Evolutionary conservation across 2,113 vertebrate genomes (phyloP), one percentile per base, ranked within the genome.

Genomic region (Cottus gobio): DNA sequence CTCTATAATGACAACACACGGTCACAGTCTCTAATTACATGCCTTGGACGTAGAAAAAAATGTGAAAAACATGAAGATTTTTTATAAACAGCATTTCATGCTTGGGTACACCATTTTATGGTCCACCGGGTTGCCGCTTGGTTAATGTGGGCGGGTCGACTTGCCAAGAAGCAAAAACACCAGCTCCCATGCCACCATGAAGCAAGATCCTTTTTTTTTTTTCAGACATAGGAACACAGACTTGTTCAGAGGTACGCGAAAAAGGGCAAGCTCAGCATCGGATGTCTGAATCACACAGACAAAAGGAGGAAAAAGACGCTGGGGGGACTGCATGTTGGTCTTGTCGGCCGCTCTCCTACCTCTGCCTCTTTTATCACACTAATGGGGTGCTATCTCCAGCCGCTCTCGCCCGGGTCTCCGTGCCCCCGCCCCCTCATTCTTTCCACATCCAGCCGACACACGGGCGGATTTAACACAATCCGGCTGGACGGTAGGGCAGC

Each of bases 401-500:
- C 67, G 77, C 88, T 87, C 94, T 91, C 90, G n/a, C 67, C 85
- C 31, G 37, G 77, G 78, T 86, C 89, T 85, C 88, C 46, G 3
- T 83, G 48, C 58, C 83, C 74, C 64, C 10, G 20, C 77, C 64
- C 42, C 85, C 79, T 46, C 90, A 93, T 93, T 90, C 84, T 91
- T 93, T 92, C 93, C 92, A 82, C 92, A 93, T 95, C 90, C 84
- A 90, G 91, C 92, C 54, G 90, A 94, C 93, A 92, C 84, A 74
- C 72, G 89, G 90, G 91, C 93, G 93, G 94, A 95, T 95, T 94
- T 94, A 93, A 94, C 95, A 95, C 22, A 95, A 93, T 94, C 86
- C 94, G 86, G 79, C 71, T 4, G 56, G 86, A 87, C 70, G 67
- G 84, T 85, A 74, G 76, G 85, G 82, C 75, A 44, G 87, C 26